Evolutionary conservation across 1,140 invertebrate genomes (phyloP).

Genomic region (Pinna nobilis): DNA sequence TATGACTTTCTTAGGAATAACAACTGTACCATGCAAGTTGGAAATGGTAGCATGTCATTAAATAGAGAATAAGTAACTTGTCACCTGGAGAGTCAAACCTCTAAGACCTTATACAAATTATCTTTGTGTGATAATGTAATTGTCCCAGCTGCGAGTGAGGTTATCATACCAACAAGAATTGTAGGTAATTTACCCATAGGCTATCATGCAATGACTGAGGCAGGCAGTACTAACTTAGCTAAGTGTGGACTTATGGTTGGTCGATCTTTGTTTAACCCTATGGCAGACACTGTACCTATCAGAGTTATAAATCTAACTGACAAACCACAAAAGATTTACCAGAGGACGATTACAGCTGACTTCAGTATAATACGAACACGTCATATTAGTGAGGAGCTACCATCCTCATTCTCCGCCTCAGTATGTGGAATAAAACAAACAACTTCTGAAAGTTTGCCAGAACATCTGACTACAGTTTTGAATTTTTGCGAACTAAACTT

Average conservation of each 20-base stretch:
- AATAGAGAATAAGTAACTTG: neutral
- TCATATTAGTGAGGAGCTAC: neutral
- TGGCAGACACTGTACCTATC: neutral
- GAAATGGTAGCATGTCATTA: neutral
- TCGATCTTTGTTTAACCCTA: neutral
- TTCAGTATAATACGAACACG: neutral
- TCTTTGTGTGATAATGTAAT: neutral
- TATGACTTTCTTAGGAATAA: neutral
- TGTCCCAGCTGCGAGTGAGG: neutral
- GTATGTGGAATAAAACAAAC: neutral
- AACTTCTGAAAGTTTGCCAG: neutral
- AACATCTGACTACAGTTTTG: neutral
- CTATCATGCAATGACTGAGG: neutral
- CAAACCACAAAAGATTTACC: neutral
- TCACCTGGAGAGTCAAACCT: neutral
- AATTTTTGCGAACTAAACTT: neutral
- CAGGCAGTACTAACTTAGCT: neutral
- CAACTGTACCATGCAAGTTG: neutral
- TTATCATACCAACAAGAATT: neutral
- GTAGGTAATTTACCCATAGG: neutral
- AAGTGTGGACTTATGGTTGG: neutral
- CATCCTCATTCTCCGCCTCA: neutral
- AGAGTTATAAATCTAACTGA: neutral
- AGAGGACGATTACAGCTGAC: neutral
- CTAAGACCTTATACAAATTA: conserved; percentile 15